Evolutionary conservation across 2,888 invertebrate genomes (phyloP), one percentile per base, ranked within the genome.

Genomic region (Alentia gelatinosa): DNA sequence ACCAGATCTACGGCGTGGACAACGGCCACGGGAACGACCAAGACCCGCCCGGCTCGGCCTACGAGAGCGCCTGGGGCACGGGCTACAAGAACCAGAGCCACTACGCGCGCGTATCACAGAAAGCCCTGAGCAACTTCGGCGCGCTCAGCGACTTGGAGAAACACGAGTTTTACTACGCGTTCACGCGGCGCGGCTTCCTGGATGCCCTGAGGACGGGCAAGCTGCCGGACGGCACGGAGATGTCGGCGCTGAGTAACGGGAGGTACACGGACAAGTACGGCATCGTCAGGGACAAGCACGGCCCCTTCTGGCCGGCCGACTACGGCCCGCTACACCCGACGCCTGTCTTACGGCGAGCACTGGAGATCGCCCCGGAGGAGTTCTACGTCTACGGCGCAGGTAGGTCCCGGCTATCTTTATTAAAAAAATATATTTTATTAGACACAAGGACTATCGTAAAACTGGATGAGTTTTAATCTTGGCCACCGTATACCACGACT

Each of bases 281-380:
- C 37, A 94, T 96, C 39, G 86, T 95, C 26, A 92, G 95, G 9
- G 94, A 94, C 91, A 92, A 93, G 50, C 93, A 95, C 90, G 96
- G 96, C 37, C 96, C 96, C 0, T 96, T 96, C 92, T 96, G 96
- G 96, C 96, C 96, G 0, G 91, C 92, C 23, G 95, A 96, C 83
- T 94, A 93, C 91, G 94, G 95, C 1, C 96, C 96, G 0, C 91
- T 95, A 23, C 94, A 94, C 92, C 94, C 95, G 0, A 93, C 95
- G 0, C 96, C 95, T 0, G 93, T 93, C 50, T 95, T 86, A 3
- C 42, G 30, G 47, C 35, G 83, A 3, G 83, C 37, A 1, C 40
- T 83, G 83, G 83, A 83, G 40, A 83, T 12, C 15, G 83, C 39
- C 39, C 12, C n/a, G 33, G 86, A 86, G 47, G 47, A 86, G 19